These are phyloP conservation scores for Xenus cinereus DNA, from an alignment of 2,113 vertebrate genomes.

Conservation along the genomic window DNA sequence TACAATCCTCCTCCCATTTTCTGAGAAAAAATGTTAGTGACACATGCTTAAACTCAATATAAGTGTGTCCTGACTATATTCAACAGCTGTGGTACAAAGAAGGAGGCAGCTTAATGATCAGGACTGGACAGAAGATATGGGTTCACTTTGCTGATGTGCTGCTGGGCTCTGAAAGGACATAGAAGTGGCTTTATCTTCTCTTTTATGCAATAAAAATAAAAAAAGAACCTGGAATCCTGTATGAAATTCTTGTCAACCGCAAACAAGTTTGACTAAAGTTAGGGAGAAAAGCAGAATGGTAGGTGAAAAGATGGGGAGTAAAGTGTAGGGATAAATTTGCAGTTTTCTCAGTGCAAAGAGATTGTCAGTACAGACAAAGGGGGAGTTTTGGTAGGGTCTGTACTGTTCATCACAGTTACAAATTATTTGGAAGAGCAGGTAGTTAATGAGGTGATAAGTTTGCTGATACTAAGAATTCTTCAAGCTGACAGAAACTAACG, in stretches of 20 bases:
- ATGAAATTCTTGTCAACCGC: neutral
- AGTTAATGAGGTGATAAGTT: neutral
- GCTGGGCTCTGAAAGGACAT: neutral
- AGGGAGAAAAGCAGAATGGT: neutral
- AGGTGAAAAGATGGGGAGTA: neutral
- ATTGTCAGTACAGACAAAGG: neutral
- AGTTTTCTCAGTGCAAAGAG: neutral
- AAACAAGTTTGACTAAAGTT: neutral
- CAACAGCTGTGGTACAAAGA: neutral
- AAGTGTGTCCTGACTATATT: neutral
- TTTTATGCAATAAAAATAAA: neutral
- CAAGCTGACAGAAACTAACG: neutral
- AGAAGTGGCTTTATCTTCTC: neutral
- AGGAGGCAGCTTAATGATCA: neutral
- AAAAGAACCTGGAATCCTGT: neutral
- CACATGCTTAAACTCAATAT: neutral
- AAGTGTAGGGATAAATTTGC: neutral
- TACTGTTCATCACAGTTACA: neutral
- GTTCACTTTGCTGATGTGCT: neutral
- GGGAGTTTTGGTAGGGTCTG: neutral
- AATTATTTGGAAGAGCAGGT: neutral
- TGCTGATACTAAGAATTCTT: slow-evolving; percentile 3
- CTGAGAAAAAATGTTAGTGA: neutral
- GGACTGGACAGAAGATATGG: neutral
- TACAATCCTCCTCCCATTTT: neutral